Base-by-base conservation (phyloP, 2,888 invertebrate species). In the Stenurella melanura region DNA sequence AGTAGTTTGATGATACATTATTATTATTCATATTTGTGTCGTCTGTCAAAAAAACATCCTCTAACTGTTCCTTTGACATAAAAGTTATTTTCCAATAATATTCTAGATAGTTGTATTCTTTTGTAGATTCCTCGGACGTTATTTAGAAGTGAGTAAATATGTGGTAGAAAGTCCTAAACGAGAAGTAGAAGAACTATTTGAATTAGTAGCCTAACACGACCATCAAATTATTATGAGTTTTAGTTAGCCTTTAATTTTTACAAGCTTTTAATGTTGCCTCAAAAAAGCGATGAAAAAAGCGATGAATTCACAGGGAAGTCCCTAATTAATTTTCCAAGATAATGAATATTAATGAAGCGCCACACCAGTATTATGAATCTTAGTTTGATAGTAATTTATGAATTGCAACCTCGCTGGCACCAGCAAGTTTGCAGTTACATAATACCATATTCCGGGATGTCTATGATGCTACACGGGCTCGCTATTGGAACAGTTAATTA, bases 301-400 rank as follows among this genome's bases (percentile, higher is more conserved):
- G 18, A 6, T 21, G 58, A 3, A 15, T 15, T 18, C 64, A 42
- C 10, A 19, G 38, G n/a, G 63, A 30, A 12, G 9, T 34, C 18
- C 38, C 38, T 61, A 70, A 70, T 70, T 70, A 70, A 60, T 70
- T 60, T 60, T 17, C 38, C 70, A 9, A n/a, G 38, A 61, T 70
- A 70, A 70, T 60, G 70, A 70, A 70, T 70, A 70, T 70, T 70
- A 70, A 70, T 70, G 70, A 34, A 21, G 42, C 50, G 26, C 17
- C 60, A 18, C 58, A 11, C 30, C 19, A 26, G 34, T 19, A 42
- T 58, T 38, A 42, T 60, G 70, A 70, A 34, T 42, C 60, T 70
- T 60, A 42, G 42, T 38, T 60, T 57, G 70, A 60, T 70, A 70
- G 60, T 70, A 58, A 70, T 60, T 70, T 57, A 70, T 60, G 70